Base-by-base conservation (phyloP, 2,113 vertebrate species). In the Sceloporus undulatus region DNA sequence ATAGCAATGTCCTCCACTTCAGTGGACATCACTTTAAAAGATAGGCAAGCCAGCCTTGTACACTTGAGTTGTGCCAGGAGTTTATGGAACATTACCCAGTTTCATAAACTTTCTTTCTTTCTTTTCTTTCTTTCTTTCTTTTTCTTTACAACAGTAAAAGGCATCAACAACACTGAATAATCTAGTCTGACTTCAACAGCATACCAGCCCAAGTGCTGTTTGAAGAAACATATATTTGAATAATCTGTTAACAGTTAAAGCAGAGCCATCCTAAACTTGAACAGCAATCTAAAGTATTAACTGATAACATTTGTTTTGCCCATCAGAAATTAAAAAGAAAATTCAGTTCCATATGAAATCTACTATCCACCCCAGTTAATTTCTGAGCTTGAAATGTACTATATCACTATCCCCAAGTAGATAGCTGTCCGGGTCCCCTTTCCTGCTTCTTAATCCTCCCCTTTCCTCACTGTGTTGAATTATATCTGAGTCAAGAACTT, bases 401-500 rank as follows among this genome's bases (percentile, higher is more conserved):
- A 85, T 1, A 86, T 1, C 0, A 85, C 8, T 52, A 27, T 91
- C 90, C 90, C 70, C 70, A 91, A 84, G 84, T 18, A 9, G 66
- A 48, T 85, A 13, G 52, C 13, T 62, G 77, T 74, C 84, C 38
- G 5, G 71, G 5, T 73, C 56, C 34, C 73, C 79, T 59, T 75
- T 73, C 68, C n/a, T 83, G 48, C n/a, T 84, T 56, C 5, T 80
- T n/a, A 84, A 19, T 52, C 3, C 6, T 79, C 25, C 54, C 5
- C 42, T 70, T 80, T 73, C 18, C 76, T 88, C 9, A 38, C 48
- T 78, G 73, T 86, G 27, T 56, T 4, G 4, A 10, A 25, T 84
- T 9, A 56, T 93, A 92, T 88, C 82, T 66, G 78, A 90, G 65
- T 14, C 16, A 93, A 91, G 23, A 48, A 84, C 54, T 88, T 25